Evolutionary conservation across 2,797 vertebrate genomes (phyloP).

Genomic region (Adelosebastes latens): DNA sequence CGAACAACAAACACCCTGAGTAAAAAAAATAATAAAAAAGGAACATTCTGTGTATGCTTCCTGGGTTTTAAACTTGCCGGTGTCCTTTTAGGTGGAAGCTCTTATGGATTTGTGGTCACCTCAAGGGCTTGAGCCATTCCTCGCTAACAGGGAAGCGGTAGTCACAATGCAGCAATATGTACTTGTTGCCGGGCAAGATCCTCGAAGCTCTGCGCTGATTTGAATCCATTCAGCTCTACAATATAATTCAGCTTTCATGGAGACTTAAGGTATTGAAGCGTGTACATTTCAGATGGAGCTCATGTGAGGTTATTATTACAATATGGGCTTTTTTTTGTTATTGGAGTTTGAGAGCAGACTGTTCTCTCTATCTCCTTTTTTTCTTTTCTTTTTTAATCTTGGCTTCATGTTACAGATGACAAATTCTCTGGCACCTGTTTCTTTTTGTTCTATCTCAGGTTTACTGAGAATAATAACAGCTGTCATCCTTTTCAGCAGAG

Average conservation of each 20-base stretch:
- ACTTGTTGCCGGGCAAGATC: neutral
- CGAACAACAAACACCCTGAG: neutral
- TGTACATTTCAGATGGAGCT: constrained; percentile 2
- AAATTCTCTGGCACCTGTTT: constrained; percentile 48
- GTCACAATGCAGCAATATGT: neutral
- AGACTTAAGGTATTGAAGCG: constrained; percentile 8
- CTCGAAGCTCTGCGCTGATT: neutral
- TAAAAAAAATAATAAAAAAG: neutral
- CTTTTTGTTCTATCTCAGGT: constrained; percentile 35
- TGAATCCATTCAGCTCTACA: constrained; percentile 2
- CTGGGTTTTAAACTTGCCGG: neutral
- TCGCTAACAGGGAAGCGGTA: constrained; percentile 4
- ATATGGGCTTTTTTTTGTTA: neutral
- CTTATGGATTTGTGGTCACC: neutral
- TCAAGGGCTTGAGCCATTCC: neutral
- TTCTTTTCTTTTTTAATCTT: neutral
- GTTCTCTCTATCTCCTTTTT: neutral
- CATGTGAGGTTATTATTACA: constrained; percentile 8
- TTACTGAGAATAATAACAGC: constrained; percentile 62
- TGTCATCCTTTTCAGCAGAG: constrained; percentile 39
- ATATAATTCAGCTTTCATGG: constrained; percentile 18
- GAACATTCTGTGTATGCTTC: neutral
- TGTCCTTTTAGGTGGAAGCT: neutral
- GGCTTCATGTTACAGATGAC: constrained; percentile 33
- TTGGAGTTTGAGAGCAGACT: constrained; percentile 2